phyloP scores from a whole-genome alignment of 2,797 vertebrate genomes.

The Centropyge bicolor region DNA sequence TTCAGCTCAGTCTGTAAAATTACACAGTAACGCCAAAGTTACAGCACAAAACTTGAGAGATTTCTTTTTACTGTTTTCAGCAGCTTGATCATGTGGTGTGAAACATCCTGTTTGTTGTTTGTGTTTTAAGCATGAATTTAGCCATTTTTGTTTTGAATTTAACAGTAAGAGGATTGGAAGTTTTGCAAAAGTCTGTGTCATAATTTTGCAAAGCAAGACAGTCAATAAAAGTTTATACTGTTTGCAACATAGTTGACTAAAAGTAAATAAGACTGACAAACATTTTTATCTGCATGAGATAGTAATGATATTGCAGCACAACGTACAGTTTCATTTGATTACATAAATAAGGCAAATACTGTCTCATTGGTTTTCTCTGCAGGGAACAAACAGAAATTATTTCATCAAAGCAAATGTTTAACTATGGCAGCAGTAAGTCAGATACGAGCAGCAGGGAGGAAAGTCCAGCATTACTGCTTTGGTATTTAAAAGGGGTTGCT shows the following conservation, averaged over 20 bases:
- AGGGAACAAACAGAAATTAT: constrained; percentile 3
- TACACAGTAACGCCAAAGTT: neutral
- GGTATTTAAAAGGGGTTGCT: constrained; percentile 25
- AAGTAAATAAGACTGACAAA: constrained; percentile 19
- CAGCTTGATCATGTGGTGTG: neutral
- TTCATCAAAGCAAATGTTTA: constrained; percentile 15
- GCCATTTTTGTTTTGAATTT: neutral
- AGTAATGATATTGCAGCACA: constrained; percentile 2
- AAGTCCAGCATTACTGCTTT: constrained; percentile 46
- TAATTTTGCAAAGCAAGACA: neutral
- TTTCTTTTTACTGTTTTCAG: neutral
- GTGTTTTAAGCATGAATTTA: constrained; percentile 1
- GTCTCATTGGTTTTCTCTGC: neutral
- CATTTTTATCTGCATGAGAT: neutral
- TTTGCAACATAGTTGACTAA: constrained; percentile 30
- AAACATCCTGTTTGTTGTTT: neutral
- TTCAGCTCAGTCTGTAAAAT: neutral
- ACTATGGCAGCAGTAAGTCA: neutral
- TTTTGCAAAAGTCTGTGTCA: constrained; percentile 16
- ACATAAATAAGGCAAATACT: constrained; percentile 1
- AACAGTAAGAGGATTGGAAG: neutral
- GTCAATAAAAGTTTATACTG: neutral
- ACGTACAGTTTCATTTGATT: constrained; percentile 18
- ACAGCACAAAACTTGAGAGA: neutral
- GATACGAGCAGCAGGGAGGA: constrained; percentile 19